phyloP scores from a whole-genome alignment of 2,888 invertebrate species.

The Tipula helvola region DNA sequence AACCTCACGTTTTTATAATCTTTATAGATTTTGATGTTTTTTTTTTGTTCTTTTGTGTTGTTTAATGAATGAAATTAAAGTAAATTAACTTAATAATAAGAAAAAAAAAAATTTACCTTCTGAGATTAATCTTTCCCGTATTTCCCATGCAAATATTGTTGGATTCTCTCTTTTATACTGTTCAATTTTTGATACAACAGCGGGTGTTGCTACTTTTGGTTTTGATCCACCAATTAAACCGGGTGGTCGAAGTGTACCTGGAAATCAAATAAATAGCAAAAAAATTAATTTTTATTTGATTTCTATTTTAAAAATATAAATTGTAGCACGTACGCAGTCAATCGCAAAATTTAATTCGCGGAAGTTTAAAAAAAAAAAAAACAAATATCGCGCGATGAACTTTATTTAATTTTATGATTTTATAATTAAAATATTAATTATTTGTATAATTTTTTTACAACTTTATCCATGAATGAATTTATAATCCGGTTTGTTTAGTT shows the following conservation, averaged over 20 bases:
- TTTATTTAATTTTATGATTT: neutral
- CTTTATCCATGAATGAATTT: neutral
- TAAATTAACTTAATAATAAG: constrained; percentile 4
- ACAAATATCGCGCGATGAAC: neutral
- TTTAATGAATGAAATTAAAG: constrained; percentile 6
- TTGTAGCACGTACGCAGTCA: neutral
- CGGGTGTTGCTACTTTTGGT: constrained; percentile 94
- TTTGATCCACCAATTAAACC: constrained; percentile 91
- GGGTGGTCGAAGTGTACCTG: constrained; percentile 79
- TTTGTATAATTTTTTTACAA: neutral
- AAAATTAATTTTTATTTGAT: neutral
- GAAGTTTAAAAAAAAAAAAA: too few relatives aligned
- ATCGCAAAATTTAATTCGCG: neutral
- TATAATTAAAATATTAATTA: neutral
- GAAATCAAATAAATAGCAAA: constrained; percentile 25
- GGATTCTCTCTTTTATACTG: constrained; percentile 97
- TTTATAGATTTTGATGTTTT: neutral
- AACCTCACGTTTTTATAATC: neutral
- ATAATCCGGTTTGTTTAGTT: neutral
- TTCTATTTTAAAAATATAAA: neutral
- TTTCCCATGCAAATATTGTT: constrained; percentile 98
- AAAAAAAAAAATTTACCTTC: constrained; percentile 59
- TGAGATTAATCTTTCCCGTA: constrained; percentile 86
- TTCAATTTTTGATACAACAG: constrained; percentile 94
- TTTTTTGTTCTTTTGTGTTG: neutral